Base-by-base conservation (phyloP, 2,113 vertebrate genomes). In the Spilogale gracilis region DNA sequence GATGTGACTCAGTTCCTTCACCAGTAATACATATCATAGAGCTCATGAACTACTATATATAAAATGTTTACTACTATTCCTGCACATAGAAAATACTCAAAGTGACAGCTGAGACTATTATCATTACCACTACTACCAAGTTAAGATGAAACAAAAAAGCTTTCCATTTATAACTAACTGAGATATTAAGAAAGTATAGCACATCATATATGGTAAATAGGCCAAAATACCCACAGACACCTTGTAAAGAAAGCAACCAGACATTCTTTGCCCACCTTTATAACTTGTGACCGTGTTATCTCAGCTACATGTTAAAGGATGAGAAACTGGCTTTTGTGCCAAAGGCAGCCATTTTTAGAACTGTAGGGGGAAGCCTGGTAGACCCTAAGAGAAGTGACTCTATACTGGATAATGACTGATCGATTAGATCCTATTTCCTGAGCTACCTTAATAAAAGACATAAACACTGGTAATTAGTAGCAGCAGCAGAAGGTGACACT, bases 391-490 rank as follows among this genome's bases (percentile, higher is more conserved):
- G 45, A 67, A 95, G 32, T 23, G 6, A 83, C 9, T 93, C 32
- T 65, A 60, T 43, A 61, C 5, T 82, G 79, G 54, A 84, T 52
- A 81, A 81, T 13, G 32, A 45, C 32, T 54, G 69, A 79, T 12
- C 85, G 79, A 58, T 63, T 27, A 82, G 45, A 83, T 20, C 20
- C 21, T 60, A 73, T 48, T 91, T 83, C 71, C 32, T 89, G 38
- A 89, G 45, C 43, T 87, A 45, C 78, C 21, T 30, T 16, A 91
- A 69, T 76, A 82, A 25, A 23, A 97, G 58, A 84, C 30, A 96
- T n/a, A 67, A 67, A 58, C 18, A 79, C 0, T 43, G 58, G 20
- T 20, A 67, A 43, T 10, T 32, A 54, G 50, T 25, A 81, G 52
- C n/a, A 94, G 12, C 11, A 79, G 56, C 0, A 82, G 48, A 21